phyloP scores from a whole-genome alignment of 2,888 invertebrate species.

The Antheraea assamensis region DNA sequence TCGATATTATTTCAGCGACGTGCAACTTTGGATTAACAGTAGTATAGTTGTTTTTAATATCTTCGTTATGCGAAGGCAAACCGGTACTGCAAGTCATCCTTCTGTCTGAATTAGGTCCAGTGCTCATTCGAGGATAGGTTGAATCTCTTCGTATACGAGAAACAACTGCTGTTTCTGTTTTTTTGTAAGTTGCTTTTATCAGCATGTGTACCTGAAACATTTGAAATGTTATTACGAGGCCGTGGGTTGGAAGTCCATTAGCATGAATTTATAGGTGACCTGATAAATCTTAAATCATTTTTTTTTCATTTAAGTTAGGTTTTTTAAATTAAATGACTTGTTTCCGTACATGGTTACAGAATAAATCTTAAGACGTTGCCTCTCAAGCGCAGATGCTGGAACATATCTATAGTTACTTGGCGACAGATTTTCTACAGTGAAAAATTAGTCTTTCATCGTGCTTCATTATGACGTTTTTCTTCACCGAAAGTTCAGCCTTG shows the following conservation, averaged over 20 bases:
- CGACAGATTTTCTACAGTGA: too few species aligned
- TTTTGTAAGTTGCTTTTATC: conserved; percentile 70
- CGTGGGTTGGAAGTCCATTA: not conserved
- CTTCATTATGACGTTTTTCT: too few species aligned
- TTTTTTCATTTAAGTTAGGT: too few species aligned
- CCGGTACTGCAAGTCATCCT: conserved; percentile 68
- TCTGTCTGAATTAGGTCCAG: conserved; percentile 52
- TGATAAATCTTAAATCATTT: too few species aligned
- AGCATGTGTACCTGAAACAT: conserved; percentile 67
- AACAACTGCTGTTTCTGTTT: conserved; percentile 67
- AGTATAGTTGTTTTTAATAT: conserved; percentile 50
- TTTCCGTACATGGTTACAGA: too few species aligned
- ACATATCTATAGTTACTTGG: too few species aligned
- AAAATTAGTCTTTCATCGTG: too few species aligned
- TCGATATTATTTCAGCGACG: conserved; percentile 75
- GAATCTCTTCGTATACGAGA: conserved; percentile 64
- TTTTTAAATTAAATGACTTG: too few species aligned
- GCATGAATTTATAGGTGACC: not conserved
- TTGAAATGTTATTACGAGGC: not conserved
- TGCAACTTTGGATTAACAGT: conserved; percentile 61
- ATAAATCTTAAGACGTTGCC: too few species aligned
- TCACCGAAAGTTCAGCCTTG: too few species aligned
- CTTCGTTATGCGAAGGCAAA: conserved; percentile 47
- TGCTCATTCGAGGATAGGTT: conserved; percentile 50
- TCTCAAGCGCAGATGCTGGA: too few species aligned